Evolutionary conservation across 92 coral and sea anemone genomes (phyloP), one percentile per base, ranked within the genome.

Genomic region (Palythoa heliodiscus): DNA sequence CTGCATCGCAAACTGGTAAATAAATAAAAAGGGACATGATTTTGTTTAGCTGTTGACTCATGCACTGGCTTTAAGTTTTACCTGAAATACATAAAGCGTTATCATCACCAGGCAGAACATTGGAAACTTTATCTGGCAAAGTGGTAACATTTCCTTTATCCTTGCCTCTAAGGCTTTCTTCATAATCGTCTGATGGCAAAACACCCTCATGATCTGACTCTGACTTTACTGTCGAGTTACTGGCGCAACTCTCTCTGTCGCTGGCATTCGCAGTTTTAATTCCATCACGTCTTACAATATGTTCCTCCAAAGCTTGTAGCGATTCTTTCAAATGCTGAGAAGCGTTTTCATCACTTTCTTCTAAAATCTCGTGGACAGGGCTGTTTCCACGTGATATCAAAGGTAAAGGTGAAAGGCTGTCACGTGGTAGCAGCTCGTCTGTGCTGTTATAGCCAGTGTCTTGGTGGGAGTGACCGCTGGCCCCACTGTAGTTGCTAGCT

Each of bases 401-500:
- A 9, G 64, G 55, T 3, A 67, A 47, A 35, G 48, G 86, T 13
- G 70, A 53, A 38, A 47, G 23, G 35, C 24, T 39, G 11, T 82
- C 86, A 53, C 81, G 70, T 25, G 52, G 73, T 19, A 75, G 76
- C 67, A 83, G 88, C 57, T 96, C 98, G 75, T 93, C 98, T 55
- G 98, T 96, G 86, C 98, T 93, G 88, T 90, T 92, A 72, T 96
- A 96, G 55, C 99, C 99, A 1, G 99, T 96, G 71, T 96, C 99
- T n/a, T 87, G 93, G 64, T 78, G 86, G 19, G 84, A 80, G 87
- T 89, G 92, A 68, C 93, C 95, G 72, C 98, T 94, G 11, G 92
- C 88, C 47, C 92, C 98, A 71, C 98, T 94, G 29, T 86, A 87
- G 15, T 86, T 88, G 50, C 98, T 94, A 20, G 91, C 86, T 67